Evolutionary conservation across 2,888 invertebrate species (phyloP).

Genomic region (Sminthurides aquaticus): DNA sequence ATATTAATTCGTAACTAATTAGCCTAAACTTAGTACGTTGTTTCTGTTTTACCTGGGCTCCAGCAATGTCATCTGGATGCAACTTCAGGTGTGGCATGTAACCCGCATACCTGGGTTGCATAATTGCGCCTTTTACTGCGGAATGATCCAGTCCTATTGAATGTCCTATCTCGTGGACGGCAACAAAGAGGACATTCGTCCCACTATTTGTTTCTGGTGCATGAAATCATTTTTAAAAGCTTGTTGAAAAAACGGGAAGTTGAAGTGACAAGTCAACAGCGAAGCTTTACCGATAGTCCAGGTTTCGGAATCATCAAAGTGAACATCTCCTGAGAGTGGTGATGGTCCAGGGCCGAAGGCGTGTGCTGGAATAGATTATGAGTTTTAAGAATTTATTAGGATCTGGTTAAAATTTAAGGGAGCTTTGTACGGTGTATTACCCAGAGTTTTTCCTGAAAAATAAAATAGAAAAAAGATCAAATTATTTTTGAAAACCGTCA

Average conservation of each 20-base stretch:
- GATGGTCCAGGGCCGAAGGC: constrained; percentile 9
- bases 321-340: constrained; percentile 14
- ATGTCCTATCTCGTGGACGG: constrained; percentile 23
- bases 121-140: constrained; percentile 4
- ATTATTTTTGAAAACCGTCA: neutral
- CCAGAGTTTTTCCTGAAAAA: neutral
- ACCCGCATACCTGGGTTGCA: constrained; percentile 47
- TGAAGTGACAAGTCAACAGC: no score
- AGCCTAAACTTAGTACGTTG: no score
- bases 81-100: constrained; percentile 31
- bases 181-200: constrained; percentile 21
- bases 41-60: constrained; percentile 22
- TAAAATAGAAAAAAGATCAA: neutral
- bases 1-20: no score
- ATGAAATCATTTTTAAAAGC: no score
- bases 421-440: neutral
- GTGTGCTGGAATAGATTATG: no score
- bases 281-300: constrained; percentile 3
- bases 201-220: constrained; percentile 32
- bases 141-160: constrained; percentile 17
- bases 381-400: no score
- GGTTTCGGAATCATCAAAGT: constrained; percentile 22
- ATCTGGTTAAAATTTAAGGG: no score
- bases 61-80: constrained; percentile 37
- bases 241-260: no score